Evolutionary conservation across 2,113 vertebrate species (phyloP).

Genomic region (Myiozetetes cayanensis): DNA sequence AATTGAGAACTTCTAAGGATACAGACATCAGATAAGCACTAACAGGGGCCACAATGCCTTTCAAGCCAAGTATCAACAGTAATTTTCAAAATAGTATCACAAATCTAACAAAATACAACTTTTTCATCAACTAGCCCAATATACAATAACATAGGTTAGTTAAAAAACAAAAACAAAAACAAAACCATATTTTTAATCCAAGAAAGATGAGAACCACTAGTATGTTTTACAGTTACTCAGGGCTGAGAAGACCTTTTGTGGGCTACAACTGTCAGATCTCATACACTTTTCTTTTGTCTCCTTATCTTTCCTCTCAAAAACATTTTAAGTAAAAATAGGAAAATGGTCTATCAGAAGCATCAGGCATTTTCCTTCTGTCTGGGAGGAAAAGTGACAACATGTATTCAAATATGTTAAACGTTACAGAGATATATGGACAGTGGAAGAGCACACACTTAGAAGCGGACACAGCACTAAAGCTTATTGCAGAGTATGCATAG

Average conservation of each 20-base stretch:
- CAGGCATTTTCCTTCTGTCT: neutral
- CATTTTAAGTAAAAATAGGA: neutral
- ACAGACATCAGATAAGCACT: neutral
- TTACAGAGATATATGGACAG: neutral
- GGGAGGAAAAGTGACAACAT: neutral
- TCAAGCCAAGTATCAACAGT: neutral
- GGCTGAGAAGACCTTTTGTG: neutral
- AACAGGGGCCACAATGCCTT: neutral
- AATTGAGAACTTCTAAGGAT: neutral
- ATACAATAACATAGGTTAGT: neutral
- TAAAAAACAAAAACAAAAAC: neutral
- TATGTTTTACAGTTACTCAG: neutral
- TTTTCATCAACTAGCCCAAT: neutral
- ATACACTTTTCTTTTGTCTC: neutral
- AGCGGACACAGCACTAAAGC: neutral
- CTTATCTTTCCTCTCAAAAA: neutral
- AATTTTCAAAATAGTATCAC: conserved; percentile 16
- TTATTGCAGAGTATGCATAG: neutral
- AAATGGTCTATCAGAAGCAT: neutral
- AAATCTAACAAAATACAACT: conserved; percentile 5
- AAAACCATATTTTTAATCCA: neutral
- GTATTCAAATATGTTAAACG: neutral
- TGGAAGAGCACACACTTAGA: neutral
- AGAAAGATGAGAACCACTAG: neutral
- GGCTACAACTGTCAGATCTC: neutral